These are phyloP conservation scores for Andricus quercusramuli DNA, from an alignment of 2,888 invertebrate genomes.

Conservation along the genomic window DNA sequence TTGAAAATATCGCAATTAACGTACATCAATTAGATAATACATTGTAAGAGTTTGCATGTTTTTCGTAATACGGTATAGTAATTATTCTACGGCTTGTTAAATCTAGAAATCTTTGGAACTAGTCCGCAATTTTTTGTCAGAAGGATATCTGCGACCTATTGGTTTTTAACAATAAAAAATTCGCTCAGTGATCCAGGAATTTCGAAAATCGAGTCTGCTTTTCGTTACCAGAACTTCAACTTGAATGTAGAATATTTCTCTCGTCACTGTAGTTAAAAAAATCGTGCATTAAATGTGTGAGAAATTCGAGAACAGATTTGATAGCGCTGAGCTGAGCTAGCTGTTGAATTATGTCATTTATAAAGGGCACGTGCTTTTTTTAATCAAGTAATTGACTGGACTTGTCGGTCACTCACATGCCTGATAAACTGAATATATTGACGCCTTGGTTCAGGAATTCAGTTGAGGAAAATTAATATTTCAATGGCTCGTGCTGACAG, in stretches of 20 bases:
- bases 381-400: slow-evolving; percentile 30
- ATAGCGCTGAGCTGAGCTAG: not conserved
- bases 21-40: slow-evolving; percentile 19
- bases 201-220: not conserved
- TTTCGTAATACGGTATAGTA: slow-evolving; percentile 31
- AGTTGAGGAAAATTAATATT: slow-evolving; percentile 13
- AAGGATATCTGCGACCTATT: slow-evolving; percentile 5
- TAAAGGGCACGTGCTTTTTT: slow-evolving; percentile 15
- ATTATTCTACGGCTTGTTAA: slow-evolving; percentile 14
- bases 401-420: not conserved
- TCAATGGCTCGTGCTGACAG: slow-evolving; percentile 3
- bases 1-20: slow-evolving; percentile 9
- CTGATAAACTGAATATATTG: slow-evolving; percentile 35
- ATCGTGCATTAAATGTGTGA: not conserved
- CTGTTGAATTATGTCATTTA: not conserved
- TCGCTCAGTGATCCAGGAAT: not conserved
- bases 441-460: not conserved
- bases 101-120: slow-evolving; percentile 2
- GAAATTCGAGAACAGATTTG: not conserved
- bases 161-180: not conserved
- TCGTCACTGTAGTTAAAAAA: not conserved
- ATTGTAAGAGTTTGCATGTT: slow-evolving; percentile 12
- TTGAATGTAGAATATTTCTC: not conserved
- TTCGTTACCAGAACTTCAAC: too few relatives aligned
- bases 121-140: not conserved